Evolutionary conservation across 2,113 vertebrate genomes (phyloP).

Genomic region (Actinemys pallida): DNA sequence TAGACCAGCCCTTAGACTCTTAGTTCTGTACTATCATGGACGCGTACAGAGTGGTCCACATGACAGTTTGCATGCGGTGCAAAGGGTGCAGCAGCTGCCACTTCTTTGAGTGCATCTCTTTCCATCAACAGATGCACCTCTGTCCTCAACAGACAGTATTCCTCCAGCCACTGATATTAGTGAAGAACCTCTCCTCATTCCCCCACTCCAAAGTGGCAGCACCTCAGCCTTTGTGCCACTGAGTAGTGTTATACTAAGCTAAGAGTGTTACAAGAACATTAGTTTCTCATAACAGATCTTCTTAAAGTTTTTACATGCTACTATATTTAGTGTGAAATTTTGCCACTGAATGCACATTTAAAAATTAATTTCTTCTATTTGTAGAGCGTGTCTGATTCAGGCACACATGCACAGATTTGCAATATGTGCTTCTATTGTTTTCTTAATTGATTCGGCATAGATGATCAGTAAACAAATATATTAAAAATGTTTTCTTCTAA

Average conservation of each 20-base stretch:
- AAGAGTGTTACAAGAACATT: slow-evolving; percentile 17
- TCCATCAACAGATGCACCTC: not conserved
- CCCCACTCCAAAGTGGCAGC: not conserved
- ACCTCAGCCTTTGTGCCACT: not conserved
- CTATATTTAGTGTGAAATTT: slow-evolving; percentile 22
- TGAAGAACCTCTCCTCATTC: not conserved
- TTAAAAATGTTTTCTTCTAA: slow-evolving; percentile 11
- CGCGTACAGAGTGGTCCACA: not conserved
- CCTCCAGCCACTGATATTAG: not conserved
- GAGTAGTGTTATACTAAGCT: slow-evolving; percentile 3
- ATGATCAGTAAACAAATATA: not conserved
- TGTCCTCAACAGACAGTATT: not conserved
- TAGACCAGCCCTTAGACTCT: not conserved
- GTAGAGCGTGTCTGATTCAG: not conserved
- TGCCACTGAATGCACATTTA: slow-evolving; percentile 20
- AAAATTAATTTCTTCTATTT: not conserved
- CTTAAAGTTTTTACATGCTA: slow-evolving; percentile 30
- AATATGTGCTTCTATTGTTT: not conserved
- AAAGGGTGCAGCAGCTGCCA: not conserved
- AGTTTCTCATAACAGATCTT: slow-evolving; percentile 16
- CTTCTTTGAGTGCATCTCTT: not conserved
- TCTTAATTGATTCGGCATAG: not conserved
- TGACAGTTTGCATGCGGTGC: too few species aligned
- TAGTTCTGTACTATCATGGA: not conserved
- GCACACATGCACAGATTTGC: not conserved